Evolutionary conservation across 2,113 vertebrate genomes (phyloP), one percentile per base, ranked within the genome.

Genomic region (Budorcas taxicolor): DNA sequence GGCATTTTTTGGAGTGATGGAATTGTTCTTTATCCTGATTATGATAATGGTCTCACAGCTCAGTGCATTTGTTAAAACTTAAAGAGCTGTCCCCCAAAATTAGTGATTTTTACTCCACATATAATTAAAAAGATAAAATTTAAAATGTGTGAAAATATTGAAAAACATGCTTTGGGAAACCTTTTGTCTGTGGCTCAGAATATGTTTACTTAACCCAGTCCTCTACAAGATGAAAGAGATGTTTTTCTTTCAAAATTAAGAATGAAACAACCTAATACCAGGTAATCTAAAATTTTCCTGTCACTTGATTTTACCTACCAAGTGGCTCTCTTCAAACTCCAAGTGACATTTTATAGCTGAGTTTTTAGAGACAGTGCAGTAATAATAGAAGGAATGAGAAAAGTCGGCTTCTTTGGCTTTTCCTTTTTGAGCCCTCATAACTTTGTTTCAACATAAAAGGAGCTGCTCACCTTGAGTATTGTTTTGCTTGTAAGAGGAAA

Each of bases 301-400:
- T 31, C 58, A 31, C 27, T 31, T 89, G 64, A 82, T 60, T 97
- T 90, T 82, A 47, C 33, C 53, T 71, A 45, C 29, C 47, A 87
- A 83, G 25, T 60, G 50, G 64, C 47, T 90, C 40, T 91, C 89
- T 87, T 93, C 53, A 62, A 53, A 71, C 47, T 87, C n/a, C 19
- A 57, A 53, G 11, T 80, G 58, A n/a, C n/a, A 64, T 83, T 67
- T 87, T 64, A 2, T 62, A 27, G 23, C 29, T 17, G 71, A 29
- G 52, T 25, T 62, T 74, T 55, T 50, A 83, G 74, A 89, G 29
- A 27, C n/a, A 19, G 6, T 95, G 31, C 45, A 25, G 27, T 76
- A 76, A 76, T 43, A 76, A 76, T 97, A 9, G 90, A 93, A 97
- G 92, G 67, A 95, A 53, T 95, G 89, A 29, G 94, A 97, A 84